phyloP scores from a whole-genome alignment of 2,888 invertebrate genomes.

The Leptopilina syphax region DNA sequence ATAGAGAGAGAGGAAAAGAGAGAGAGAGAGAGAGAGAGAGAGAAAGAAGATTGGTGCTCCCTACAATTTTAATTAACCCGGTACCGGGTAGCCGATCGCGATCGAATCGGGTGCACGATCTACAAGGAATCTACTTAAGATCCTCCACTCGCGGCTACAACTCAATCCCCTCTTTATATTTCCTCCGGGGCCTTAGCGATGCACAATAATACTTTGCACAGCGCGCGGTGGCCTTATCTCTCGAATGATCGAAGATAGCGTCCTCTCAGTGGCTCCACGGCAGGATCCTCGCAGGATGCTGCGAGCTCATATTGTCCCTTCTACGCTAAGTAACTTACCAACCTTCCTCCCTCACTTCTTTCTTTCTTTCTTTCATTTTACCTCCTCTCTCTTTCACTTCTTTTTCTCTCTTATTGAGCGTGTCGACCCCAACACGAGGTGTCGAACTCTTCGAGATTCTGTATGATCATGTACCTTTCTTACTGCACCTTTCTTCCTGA shows the following conservation, averaged over 20 bases:
- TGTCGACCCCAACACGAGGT: slow-evolving; percentile 7
- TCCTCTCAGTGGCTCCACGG: slow-evolving; percentile 61
- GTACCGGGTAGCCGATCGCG: slow-evolving; percentile 76
- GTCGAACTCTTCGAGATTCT: slow-evolving; percentile 22
- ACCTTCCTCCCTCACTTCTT: slow-evolving; percentile 26
- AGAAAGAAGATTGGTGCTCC: slow-evolving; percentile 50
- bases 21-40: slow-evolving; percentile 47
- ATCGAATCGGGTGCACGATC: slow-evolving; percentile 78
- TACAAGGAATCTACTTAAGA: slow-evolving; percentile 78
- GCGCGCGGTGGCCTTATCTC: slow-evolving; percentile 68
- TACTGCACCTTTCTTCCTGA: no score
- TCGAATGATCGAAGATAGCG: slow-evolving; percentile 73
- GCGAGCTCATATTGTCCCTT: slow-evolving; percentile 72
- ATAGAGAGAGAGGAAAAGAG: slow-evolving; percentile 33
- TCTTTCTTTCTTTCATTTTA: slow-evolving; percentile 42
- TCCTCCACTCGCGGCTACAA: slow-evolving; percentile 77
- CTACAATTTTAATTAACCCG: slow-evolving; percentile 77
- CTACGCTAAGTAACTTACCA: slow-evolving; percentile 44
- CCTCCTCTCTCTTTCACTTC: slow-evolving; percentile 42
- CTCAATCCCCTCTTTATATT: slow-evolving; percentile 74
- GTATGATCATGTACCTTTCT: slow-evolving; percentile 25
- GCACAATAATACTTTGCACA: slow-evolving; percentile 59
- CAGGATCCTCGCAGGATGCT: slow-evolving; percentile 41
- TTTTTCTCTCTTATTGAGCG: slow-evolving; percentile 2
- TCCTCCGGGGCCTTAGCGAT: slow-evolving; percentile 58